Evolutionary conservation across 2,113 vertebrate genomes (phyloP), one percentile per base, ranked within the genome.

Genomic region (Nycticebus coucang): DNA sequence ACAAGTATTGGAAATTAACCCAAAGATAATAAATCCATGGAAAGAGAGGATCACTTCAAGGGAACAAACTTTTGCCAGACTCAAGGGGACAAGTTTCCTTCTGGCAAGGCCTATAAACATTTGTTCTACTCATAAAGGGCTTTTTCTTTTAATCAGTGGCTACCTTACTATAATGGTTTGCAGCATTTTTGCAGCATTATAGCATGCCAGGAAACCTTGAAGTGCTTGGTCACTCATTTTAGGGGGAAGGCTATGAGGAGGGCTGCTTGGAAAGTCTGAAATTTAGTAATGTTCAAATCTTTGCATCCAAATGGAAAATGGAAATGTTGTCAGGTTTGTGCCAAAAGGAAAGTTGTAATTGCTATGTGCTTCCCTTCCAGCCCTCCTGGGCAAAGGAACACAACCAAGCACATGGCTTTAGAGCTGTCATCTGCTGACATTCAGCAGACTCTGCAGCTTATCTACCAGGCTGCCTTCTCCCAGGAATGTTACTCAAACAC

Each of bases 341-440:
- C 85, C 95, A 96, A 98, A 97, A 97, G 71, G 35, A 95, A 96
- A 95, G 62, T 81, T n/a, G 3, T 80, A 77, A 97, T 71, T 95
- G 92, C 77, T 93, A 0, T 26, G 35, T 50, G 62, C 22, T 55
- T 71, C 28, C 45, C 78, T 92, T 57, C 4, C 83, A 92, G 87
- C 74, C 59, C n/a, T 78, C 85, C 55, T 50, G 72, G 91, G 68
- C 90, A 78, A 89, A 68, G 7, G 57, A 84, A 64, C 37, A 84
- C 41, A 92, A 79, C 75, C 53, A 82, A 17, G 21, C 28, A 68
- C 33, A 41, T 5, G 9, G 66, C 8, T 78, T 83, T 75, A 87
- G 91, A 77, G 68, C 50, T 89, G 77, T 83, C 75, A n/a, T 78
- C 87, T 24, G 12, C 8, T 92, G 84, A 81, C 60, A 60, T 1